phyloP scores from a whole-genome alignment of 2,113 vertebrate species.

The Pluvianellus socialis region DNA sequence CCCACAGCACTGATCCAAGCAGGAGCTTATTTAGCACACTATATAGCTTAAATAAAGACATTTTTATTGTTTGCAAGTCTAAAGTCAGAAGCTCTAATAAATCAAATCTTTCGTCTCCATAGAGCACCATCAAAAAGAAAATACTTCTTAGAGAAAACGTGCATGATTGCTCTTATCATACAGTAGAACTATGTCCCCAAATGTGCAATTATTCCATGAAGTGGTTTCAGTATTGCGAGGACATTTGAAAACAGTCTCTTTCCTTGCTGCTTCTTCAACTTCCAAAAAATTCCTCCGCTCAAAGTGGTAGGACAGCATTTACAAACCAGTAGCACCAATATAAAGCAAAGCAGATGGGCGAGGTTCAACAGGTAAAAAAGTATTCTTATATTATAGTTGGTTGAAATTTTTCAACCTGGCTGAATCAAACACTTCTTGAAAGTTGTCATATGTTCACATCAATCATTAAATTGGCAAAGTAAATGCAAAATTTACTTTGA shows the following conservation, averaged over 20 bases:
- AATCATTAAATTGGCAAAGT: neutral
- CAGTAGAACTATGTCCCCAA: neutral
- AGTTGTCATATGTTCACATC: neutral
- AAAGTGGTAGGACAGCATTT: neutral
- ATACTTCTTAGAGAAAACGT: neutral
- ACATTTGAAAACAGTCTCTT: neutral
- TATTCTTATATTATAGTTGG: neutral
- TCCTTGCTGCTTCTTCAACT: neutral
- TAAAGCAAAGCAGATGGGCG: neutral
- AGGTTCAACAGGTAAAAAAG: neutral
- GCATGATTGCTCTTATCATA: neutral
- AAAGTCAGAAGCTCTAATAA: neutral
- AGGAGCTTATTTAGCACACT: neutral
- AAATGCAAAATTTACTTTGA: neutral
- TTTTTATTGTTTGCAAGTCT: neutral
- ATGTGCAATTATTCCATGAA: neutral
- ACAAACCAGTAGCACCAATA: neutral
- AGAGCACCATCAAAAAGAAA: neutral
- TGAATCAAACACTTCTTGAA: neutral
- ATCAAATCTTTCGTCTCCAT: neutral
- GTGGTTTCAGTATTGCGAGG: neutral
- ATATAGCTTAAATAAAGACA: neutral
- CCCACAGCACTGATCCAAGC: neutral
- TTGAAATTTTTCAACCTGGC: neutral
- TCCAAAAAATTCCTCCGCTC: neutral